A percentile compares a stretch with the other conserved stretches of the same genome.
Conservation (phyloP, 2,113 vertebrate species). For the Microcebus griseorufus region DNA sequence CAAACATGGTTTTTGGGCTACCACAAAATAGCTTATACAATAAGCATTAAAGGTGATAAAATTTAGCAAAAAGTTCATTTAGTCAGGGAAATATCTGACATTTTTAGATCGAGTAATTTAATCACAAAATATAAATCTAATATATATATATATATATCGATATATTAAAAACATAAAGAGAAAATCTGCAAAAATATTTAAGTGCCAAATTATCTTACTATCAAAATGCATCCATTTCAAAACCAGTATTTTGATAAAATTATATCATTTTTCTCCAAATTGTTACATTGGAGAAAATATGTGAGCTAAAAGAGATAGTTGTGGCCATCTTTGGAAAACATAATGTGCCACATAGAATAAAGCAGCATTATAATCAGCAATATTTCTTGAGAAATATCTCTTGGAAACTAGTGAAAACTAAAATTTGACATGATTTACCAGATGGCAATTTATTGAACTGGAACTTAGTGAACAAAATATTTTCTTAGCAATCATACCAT, state of each 20-base stretch:
- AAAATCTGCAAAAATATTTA: not conserved
- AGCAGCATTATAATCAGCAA: not conserved
- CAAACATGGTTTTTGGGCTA: not conserved
- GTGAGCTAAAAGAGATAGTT: not conserved
- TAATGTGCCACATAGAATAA: not conserved
- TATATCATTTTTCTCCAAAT: not conserved
- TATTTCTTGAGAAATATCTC: not conserved
- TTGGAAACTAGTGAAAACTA: not conserved
- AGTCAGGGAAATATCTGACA: not conserved
- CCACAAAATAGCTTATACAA: not conserved
- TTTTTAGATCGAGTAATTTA: not conserved
- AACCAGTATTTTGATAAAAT: not conserved
- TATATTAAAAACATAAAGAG: not conserved
- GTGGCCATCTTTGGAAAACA: not conserved
- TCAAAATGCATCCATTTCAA: not conserved
- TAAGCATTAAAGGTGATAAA: not conserved
- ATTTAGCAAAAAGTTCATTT: not conserved
- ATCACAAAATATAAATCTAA: not conserved
- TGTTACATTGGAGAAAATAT: not conserved
- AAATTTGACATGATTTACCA: not conserved
- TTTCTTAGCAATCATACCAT: not conserved
- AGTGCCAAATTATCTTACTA: not conserved
- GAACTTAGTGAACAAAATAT: not conserved
- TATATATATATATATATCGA: too few relatives aligned
- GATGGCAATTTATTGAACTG: not conserved